phyloP scores from a whole-genome alignment of 2,797 vertebrate genomes.

The Potorous gilbertii region DNA sequence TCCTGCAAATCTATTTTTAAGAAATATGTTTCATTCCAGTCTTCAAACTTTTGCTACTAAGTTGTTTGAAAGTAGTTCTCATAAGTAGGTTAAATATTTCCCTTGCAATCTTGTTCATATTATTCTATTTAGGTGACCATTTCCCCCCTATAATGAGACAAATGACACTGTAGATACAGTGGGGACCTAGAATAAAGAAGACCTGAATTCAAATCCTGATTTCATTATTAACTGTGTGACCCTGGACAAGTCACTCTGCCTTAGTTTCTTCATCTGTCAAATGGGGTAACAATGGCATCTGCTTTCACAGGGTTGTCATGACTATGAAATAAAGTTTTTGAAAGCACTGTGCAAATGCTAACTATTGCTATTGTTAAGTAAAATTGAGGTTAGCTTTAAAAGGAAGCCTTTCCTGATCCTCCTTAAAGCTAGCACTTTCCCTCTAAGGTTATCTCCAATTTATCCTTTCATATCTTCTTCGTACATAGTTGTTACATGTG shows the following conservation, averaged over 20 bases:
- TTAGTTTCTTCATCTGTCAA: neutral
- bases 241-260: neutral
- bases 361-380: neutral
- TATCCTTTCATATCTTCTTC: neutral
- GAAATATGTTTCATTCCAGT: neutral
- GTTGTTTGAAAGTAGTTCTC: neutral
- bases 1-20: neutral
- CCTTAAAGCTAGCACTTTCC: neutral
- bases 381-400: neutral
- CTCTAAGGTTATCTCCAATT: neutral
- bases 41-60: neutral
- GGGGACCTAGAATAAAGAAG: neutral
- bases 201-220: neutral
- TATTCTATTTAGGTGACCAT: neutral
- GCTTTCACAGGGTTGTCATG: neutral
- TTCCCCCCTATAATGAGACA: neutral
- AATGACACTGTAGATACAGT: neutral
- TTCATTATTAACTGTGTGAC: neutral
- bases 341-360: neutral
- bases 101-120: neutral
- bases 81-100: neutral
- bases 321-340: neutral
- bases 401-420: no score
- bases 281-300: neutral
- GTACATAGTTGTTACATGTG: neutral